Percentiles rank a stretch among this genome's conserved stretches.
Conservation (phyloP, 2,888 invertebrate genomes). For the Diarsia rubi region DNA sequence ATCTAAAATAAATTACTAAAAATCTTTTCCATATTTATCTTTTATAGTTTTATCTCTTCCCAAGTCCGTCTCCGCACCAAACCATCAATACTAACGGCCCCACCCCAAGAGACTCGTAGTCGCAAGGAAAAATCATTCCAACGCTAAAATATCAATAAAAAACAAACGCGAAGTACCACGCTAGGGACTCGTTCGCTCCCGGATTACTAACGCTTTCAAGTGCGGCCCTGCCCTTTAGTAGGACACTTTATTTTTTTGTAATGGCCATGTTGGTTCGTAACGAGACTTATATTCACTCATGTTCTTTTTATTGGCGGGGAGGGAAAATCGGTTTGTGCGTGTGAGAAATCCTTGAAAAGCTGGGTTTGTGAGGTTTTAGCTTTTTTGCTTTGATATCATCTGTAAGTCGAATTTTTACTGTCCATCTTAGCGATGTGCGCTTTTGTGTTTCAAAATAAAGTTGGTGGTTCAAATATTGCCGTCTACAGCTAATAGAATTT, state of each 20-base stretch:
- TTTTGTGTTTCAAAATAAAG: background rate
- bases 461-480: background rate
- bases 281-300: constrained; percentile 79
- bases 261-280: constrained; percentile 71
- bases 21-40: background rate
- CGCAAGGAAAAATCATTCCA: constrained; percentile 87
- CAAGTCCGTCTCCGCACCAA: constrained; percentile 75
- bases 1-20: background rate
- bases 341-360: constrained; percentile 76
- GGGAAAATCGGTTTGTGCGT: constrained; percentile 71
- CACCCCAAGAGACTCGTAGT: constrained; percentile 85
- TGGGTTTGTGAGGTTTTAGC: background rate
- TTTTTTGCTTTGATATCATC: background rate
- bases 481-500: too few species aligned
- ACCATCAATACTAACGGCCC: constrained; percentile 86
- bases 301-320: constrained; percentile 80
- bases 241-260: constrained; percentile 87
- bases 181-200: constrained; percentile 80
- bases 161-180: constrained; percentile 79
- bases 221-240: constrained; percentile 85
- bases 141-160: constrained; percentile 90
- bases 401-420: background rate
- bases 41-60: constrained; percentile 11
- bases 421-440: too few species aligned
- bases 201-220: constrained; percentile 85